A percentile compares a stretch with the other conserved stretches of the same genome.
Conservation (phyloP, 1,140 invertebrate species). For the Drosophila melanica region DNA sequence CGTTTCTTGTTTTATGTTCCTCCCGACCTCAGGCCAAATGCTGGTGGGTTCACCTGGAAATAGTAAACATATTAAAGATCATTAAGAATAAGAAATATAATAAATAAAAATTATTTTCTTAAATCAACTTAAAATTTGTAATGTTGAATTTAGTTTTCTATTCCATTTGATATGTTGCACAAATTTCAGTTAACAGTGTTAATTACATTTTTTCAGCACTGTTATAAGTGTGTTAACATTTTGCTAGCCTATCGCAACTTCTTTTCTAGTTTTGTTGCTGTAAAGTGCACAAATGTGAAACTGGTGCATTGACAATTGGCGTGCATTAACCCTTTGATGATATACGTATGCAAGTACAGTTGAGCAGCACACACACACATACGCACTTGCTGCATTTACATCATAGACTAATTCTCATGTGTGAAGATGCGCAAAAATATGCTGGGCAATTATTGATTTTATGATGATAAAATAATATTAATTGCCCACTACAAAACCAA, state of each 20-base stretch:
- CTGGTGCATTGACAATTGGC: slow-evolving; percentile 23
- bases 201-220: slow-evolving; percentile 1
- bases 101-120: not conserved
- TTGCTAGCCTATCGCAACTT: not conserved
- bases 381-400: slow-evolving; percentile 11
- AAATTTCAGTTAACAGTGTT: slow-evolving; percentile 4
- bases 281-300: slow-evolving; percentile 22
- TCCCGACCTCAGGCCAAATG: not conserved
- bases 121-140: too few species aligned
- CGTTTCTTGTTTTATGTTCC: slow-evolving; percentile 16
- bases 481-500: slow-evolving; percentile 68
- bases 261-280: slow-evolving; percentile 14
- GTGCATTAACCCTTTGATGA: slow-evolving; percentile 49
- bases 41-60: slow-evolving; percentile 27
- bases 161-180: too few species aligned
- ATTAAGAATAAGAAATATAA: not conserved
- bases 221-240: slow-evolving; percentile 18
- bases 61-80: slow-evolving; percentile 15
- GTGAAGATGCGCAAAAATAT: slow-evolving; percentile 61
- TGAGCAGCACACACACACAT: slow-evolving; percentile 34
- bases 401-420: slow-evolving; percentile 42
- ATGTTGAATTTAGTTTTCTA: too few species aligned
- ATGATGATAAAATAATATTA: slow-evolving; percentile 72
- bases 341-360: slow-evolving; percentile 66
- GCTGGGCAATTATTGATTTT: slow-evolving; percentile 71